These are phyloP conservation scores for Scaptodrosophila lebanonensis DNA, from an alignment of 1,140 invertebrate genomes.

Conservation along the genomic window DNA sequence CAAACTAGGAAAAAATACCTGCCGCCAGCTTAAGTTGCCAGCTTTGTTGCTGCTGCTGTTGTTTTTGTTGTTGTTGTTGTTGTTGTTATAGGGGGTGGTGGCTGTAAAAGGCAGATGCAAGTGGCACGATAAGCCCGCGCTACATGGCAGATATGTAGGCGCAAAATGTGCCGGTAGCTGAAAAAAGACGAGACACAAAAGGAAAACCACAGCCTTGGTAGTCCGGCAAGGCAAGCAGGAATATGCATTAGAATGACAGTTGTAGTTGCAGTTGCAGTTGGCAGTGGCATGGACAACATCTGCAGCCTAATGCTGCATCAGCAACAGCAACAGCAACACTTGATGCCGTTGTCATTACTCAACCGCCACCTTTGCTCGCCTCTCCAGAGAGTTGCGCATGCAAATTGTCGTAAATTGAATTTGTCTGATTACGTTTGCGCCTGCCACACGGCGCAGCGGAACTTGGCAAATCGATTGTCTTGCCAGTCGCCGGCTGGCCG, in stretches of 20 bases:
- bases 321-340: too few relatives aligned
- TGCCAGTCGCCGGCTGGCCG: conserved; percentile 8
- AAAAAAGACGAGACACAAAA: not conserved
- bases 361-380: conserved; percentile 4
- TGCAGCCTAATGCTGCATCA: too few relatives aligned
- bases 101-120: conserved; percentile 42
- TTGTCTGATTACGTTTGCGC: conserved; percentile 72
- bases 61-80: conserved; percentile 19
- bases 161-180: conserved; percentile 40
- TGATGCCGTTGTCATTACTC: conserved; percentile 66
- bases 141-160: conserved; percentile 59
- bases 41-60: conserved; percentile 20
- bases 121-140: conserved; percentile 62
- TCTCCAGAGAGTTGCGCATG: conserved; percentile 41
- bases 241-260: conserved; percentile 66
- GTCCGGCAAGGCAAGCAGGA: conserved; percentile 21
- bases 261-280: conserved; percentile 15
- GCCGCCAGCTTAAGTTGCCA: conserved; percentile 22
- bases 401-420: conserved; percentile 75
- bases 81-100: conserved; percentile 10
- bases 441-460: conserved; percentile 7
- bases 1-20: conserved; percentile 29
- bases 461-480: conserved; percentile 67
- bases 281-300: not conserved
- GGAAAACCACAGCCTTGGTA: conserved; percentile 46